Percentiles rank a stretch among this genome's conserved stretches.
These are phyloP conservation scores for Sebastes trivittatus DNA, from an alignment of 2,797 vertebrate genomes.

Conservation along the genomic window DNA sequence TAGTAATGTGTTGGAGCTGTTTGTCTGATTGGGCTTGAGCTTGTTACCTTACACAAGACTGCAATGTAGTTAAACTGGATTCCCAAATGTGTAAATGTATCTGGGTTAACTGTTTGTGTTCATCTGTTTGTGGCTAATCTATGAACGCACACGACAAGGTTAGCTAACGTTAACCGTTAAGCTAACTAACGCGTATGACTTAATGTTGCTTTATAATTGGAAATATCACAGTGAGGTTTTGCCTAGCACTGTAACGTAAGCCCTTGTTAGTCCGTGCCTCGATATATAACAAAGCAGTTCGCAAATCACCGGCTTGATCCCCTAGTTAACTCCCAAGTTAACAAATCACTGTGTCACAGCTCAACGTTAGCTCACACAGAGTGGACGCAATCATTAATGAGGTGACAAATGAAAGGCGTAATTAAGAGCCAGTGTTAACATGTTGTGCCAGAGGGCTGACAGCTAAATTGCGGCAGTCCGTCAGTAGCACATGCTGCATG, in stretches of 20 bases:
- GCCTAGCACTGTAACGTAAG: not conserved
- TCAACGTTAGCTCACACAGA: not conserved
- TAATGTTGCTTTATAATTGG: not conserved
- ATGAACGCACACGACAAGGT: constrained; percentile 1
- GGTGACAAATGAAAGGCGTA: not conserved
- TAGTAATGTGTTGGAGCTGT: constrained; percentile 17
- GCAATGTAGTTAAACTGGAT: fast-evolving
- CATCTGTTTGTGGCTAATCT: not conserved
- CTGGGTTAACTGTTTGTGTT: not conserved
- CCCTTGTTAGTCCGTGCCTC: fast-evolving
- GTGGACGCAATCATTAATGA: not conserved
- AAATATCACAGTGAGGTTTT: not conserved
- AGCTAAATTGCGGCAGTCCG: not conserved
- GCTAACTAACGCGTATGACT: constrained; percentile 15
- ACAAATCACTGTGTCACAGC: not conserved
- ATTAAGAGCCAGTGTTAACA: not conserved
- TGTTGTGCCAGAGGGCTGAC: not conserved
- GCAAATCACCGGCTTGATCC: not conserved
- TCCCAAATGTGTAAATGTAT: fast-evolving
- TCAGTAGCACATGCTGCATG: constrained; percentile 40
- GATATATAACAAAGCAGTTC: not conserved
- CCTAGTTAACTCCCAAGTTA: not conserved
- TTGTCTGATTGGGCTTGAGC: not conserved
- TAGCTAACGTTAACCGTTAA: constrained; percentile 30
- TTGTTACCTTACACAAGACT: not conserved